Evolutionary conservation across 2,888 invertebrate species (phyloP).

Genomic region (Reticulitermes lucifugus): DNA sequence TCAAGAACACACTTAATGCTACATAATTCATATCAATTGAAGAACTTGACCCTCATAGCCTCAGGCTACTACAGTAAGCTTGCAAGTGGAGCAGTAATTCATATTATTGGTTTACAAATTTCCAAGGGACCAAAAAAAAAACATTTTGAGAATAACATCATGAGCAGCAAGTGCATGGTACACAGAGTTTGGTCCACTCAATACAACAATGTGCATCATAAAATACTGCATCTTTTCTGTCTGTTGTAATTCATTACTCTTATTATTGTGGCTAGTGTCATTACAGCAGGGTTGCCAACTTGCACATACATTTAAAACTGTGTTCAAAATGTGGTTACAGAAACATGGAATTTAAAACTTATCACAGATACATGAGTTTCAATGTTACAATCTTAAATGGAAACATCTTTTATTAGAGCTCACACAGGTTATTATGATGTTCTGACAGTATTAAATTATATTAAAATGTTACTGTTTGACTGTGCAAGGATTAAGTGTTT

Average conservation of each 20-base stretch:
- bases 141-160: not conserved
- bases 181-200: slow-evolving; percentile 19
- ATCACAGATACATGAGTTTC: too few relatives aligned
- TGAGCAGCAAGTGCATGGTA: not conserved
- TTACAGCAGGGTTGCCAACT: not conserved
- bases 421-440: too few relatives aligned
- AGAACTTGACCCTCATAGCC: not conserved
- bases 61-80: not conserved
- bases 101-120: not conserved
- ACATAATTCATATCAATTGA: not conserved
- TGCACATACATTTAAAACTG: not conserved
- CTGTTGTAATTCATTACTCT: slow-evolving; percentile 2
- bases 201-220: slow-evolving; percentile 14
- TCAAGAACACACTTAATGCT: not conserved
- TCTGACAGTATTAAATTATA: too few relatives aligned
- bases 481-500: too few relatives aligned
- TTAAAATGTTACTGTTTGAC: too few relatives aligned
- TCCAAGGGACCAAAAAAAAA: not conserved
- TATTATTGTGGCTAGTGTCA: not conserved
- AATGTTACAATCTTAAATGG: too few relatives aligned
- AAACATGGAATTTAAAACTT: too few relatives aligned
- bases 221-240: slow-evolving; percentile 2
- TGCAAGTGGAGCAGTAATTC: not conserved
- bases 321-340: too few relatives aligned
- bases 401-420: too few relatives aligned